These are phyloP conservation scores for Romanogobio albipinnatus DNA, from an alignment of 2,113 vertebrate genomes.

Conservation along the genomic window DNA sequence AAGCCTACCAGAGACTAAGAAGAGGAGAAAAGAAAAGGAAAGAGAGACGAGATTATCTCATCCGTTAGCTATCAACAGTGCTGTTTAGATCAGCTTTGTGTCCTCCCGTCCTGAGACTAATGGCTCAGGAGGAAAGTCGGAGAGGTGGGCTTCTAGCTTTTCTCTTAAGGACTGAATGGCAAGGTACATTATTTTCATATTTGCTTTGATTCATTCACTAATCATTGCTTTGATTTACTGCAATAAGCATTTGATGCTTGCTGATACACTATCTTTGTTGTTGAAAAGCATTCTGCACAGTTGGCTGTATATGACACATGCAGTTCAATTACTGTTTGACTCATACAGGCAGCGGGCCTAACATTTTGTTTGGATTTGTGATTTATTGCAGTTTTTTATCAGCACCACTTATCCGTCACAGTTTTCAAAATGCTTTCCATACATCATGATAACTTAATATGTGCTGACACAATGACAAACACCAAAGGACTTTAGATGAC, in stretches of 20 bases:
- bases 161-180: background rate
- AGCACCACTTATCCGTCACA: slow-evolving; percentile 23
- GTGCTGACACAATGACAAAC: slow-evolving; percentile 34
- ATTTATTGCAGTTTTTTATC: slow-evolving; percentile 18
- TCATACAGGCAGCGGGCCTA: background rate
- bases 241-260: background rate
- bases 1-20: slow-evolving; percentile 71
- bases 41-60: slow-evolving; percentile 74
- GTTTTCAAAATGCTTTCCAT: slow-evolving; percentile 37
- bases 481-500: background rate
- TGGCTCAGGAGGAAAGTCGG: slow-evolving; percentile 63
- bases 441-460: slow-evolving; percentile 44
- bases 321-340: background rate
- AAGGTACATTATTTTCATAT: slow-evolving; percentile 22
- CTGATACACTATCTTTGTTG: background rate
- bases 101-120: slow-evolving; percentile 58
- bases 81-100: slow-evolving; percentile 74
- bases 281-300: background rate
- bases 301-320: background rate
- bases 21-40: slow-evolving; percentile 68
- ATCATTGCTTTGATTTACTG: background rate
- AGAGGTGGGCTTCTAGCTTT: slow-evolving; percentile 14
- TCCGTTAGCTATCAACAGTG: slow-evolving; percentile 75
- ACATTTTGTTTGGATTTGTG: background rate
- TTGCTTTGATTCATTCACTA: background rate